Evolutionary conservation across 1,140 invertebrate genomes (phyloP).

Genomic region (Elymnias hypermnestra): DNA sequence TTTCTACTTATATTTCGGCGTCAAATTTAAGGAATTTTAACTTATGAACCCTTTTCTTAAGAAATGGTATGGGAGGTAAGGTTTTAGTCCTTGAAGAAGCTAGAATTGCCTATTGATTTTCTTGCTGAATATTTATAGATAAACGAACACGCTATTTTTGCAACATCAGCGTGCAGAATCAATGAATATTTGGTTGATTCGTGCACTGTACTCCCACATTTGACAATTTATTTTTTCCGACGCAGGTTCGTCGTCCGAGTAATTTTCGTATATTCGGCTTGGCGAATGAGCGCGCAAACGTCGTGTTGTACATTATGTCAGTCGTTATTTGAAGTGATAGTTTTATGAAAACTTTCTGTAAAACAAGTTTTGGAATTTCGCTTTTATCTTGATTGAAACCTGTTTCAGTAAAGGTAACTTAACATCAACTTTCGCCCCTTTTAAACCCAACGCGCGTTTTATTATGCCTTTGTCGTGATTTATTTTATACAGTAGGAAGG

Average conservation of each 20-base stretch:
- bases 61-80: no score
- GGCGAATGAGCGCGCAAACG: constrained; percentile 31
- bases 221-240: constrained; percentile 47
- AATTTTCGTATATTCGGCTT: constrained; percentile 40
- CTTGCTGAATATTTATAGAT: no score
- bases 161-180: constrained; percentile 10
- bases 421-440: constrained; percentile 21
- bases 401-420: constrained; percentile 17
- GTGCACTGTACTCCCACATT: constrained; percentile 46
- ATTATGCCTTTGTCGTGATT: constrained; percentile 11
- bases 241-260: constrained; percentile 46
- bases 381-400: constrained; percentile 24
- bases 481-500: constrained; percentile 4
- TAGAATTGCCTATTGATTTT: no score
- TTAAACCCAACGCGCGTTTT: constrained; percentile 14
- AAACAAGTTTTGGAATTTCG: constrained; percentile 19
- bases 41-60: no score
- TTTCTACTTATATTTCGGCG: no score
- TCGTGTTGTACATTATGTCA: constrained; percentile 11
- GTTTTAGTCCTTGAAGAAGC: background rate
- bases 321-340: constrained; percentile 7
- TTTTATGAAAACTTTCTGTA: constrained; percentile 22
- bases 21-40: no score
- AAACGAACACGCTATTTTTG: no score
- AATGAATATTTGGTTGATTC: constrained; percentile 16